Base-by-base conservation (phyloP, 1,140 invertebrate genomes). In the Plodia interpunctella region DNA sequence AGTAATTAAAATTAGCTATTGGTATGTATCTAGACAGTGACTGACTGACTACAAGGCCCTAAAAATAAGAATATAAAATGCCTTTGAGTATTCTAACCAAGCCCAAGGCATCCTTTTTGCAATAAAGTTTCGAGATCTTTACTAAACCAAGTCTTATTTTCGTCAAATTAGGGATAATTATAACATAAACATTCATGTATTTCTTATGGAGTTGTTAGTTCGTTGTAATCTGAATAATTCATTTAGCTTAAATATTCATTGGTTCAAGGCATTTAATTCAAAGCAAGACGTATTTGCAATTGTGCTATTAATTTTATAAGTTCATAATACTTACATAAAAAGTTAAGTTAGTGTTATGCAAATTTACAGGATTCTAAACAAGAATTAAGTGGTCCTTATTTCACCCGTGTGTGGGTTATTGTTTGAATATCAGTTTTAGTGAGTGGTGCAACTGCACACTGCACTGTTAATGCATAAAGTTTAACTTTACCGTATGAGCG, bases 91-190 rank as follows among this genome's bases (percentile, higher is more conserved):
- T 56, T 53, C 20, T 25, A 52, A 20, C 44, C 55, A 49, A 57
- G 64, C 28, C 44, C 55, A 49, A 57, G 64, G 55, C 55, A 61
- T 59, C 21, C 52, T 56, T 10, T 38, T 49, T 49, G 60, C 21
- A 35, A 54, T 55, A 55, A 58, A 61, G 10, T 15, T 44, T n/a
- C n/a, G n/a, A n/a, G n/a, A n/a, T n/a, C n/a, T n/a, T n/a, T n/a
- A n/a, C n/a, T n/a, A n/a, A 44, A 44, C n/a, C 30, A 17, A 15
- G 38, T 44, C 38, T 44, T 15, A 17, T n/a, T 44, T 44, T 44
- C 38, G 13, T 15, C 38, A 44, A 44, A 44, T 44, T 15, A 44
- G 13, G n/a, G 13, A 44, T 44, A 44, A 32, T 8, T 28, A 32
- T 6, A 44, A n/a, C 38, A 15, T 44, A 17, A 44, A 15, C n/a